Evolutionary conservation across 2,888 invertebrate genomes (phyloP), one percentile per base, ranked within the genome.

Genomic region (Calliphora vomitoria): DNA sequence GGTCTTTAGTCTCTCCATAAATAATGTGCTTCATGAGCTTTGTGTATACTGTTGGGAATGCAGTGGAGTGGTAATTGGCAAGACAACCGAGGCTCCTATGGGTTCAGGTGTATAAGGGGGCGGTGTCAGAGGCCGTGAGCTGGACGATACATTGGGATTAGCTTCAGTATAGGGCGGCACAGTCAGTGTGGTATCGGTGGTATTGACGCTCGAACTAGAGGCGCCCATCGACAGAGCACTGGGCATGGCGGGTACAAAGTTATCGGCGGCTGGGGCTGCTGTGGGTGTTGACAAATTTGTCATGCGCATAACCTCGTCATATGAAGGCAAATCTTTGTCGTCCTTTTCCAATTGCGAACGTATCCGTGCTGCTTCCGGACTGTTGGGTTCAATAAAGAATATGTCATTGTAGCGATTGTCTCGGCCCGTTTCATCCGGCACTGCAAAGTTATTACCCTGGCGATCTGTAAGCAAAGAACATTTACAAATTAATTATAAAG

Each of bases 221-320:
- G 85, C 85, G 11, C 79, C 81, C 50, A 87, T 64, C 10, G 87
- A 60, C 6, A 87, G 58, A 20, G 75, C 85, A 18, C 83, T 79
- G 1, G 50, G 74, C 25, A 58, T 72, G 15, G 68, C 38, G 3
- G 79, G 53, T 13, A 62, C 44, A 18, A 53, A 41, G n/a, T 18
- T 76, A 8, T 18, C 31, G 10, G 53, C n/a, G 0, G 71, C 69
- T 31, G 50, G 25, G n/a, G 82, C 25, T 2, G 87, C 53, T 20
- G 80, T 75, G 11, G 88, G 69, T 15, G 85, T 87, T 3, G 90
- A 89, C 5, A 91, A 75, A 66, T 90, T 89, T 47, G 92, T 91
- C 90, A 93, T 91, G 25, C 91, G 92, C 89, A 93, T 92, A n/a
- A 92, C 93, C 66, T 93, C 93, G 44, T 93, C 93, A 68, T 93